A percentile compares a stretch with the other conserved stretches of the same genome.
These are phyloP conservation scores for Zonotrichia albicollis DNA, from an alignment of 2,797 vertebrate genomes.

Conservation along the genomic window DNA sequence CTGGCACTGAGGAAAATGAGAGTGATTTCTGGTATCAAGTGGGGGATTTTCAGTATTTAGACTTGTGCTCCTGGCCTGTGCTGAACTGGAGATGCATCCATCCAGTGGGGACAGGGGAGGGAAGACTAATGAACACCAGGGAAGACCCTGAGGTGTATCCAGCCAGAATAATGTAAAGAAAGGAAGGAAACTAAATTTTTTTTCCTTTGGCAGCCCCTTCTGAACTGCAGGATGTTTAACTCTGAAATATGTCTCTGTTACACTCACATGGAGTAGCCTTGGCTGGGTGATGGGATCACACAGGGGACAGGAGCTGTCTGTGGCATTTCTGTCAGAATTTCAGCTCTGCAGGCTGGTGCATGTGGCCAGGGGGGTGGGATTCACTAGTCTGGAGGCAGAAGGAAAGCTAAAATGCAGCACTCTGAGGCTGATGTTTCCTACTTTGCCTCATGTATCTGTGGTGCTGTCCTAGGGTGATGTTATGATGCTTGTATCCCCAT, in stretches of 20 bases:
- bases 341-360: slow-evolving; percentile 48
- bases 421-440: neutral
- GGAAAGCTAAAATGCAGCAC: neutral
- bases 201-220: neutral
- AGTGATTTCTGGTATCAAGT: neutral
- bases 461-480: neutral
- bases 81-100: neutral
- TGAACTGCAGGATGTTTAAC: slow-evolving; percentile 42
- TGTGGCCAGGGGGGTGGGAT: slow-evolving; percentile 38
- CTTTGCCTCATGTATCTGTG: neutral
- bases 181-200: neutral
- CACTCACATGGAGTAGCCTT: neutral
- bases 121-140: neutral
- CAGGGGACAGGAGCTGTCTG: neutral
- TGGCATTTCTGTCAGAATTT: slow-evolving; percentile 33
- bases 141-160: neutral
- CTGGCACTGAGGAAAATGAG: neutral
- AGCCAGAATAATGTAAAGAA: slow-evolving; percentile 5
- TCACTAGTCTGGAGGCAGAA: slow-evolving; percentile 9
- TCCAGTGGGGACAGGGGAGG: neutral
- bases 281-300: neutral
- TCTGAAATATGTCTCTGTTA: neutral
- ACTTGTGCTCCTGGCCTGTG: neutral
- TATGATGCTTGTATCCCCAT: no score
- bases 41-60: neutral